These are phyloP conservation scores for Lochmaea capreae DNA, from an alignment of 2,888 invertebrate genomes.

Conservation along the genomic window DNA sequence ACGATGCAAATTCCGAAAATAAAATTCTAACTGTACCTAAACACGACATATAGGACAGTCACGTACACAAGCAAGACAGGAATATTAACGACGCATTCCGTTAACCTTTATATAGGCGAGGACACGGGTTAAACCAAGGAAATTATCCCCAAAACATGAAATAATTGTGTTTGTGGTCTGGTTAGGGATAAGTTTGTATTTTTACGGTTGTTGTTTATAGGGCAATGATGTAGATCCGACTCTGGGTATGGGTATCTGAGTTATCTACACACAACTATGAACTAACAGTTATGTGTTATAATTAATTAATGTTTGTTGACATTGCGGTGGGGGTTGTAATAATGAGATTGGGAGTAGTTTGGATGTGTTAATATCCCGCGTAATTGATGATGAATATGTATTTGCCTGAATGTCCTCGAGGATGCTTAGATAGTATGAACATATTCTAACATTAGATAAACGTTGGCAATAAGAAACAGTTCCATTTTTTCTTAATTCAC, in stretches of 20 bases:
- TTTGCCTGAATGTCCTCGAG: not conserved
- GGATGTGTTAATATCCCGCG: not conserved
- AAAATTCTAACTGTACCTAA: no score
- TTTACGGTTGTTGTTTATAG: no score
- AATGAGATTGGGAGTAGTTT: not conserved
- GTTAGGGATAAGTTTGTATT: no score
- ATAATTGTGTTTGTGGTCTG: no score
- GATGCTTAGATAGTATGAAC: not conserved
- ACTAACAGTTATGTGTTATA: not conserved
- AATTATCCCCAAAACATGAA: no score
- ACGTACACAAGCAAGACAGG: not conserved
- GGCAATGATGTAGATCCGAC: not conserved
- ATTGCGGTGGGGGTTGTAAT: not conserved
- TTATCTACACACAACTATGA: not conserved
- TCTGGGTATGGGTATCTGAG: not conserved
- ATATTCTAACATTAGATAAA: not conserved
- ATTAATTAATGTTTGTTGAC: conserved; percentile 3
- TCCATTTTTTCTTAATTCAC: no score
- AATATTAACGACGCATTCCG: not conserved
- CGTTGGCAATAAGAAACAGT: not conserved
- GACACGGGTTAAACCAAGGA: not conserved
- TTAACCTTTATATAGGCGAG: not conserved
- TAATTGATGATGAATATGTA: not conserved
- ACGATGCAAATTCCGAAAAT: no score
- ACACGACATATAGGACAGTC: not conserved